Evolutionary conservation across 2,113 vertebrate species (phyloP), one percentile per base, ranked within the genome.

Genomic region (Dasyurus viverrinus): DNA sequence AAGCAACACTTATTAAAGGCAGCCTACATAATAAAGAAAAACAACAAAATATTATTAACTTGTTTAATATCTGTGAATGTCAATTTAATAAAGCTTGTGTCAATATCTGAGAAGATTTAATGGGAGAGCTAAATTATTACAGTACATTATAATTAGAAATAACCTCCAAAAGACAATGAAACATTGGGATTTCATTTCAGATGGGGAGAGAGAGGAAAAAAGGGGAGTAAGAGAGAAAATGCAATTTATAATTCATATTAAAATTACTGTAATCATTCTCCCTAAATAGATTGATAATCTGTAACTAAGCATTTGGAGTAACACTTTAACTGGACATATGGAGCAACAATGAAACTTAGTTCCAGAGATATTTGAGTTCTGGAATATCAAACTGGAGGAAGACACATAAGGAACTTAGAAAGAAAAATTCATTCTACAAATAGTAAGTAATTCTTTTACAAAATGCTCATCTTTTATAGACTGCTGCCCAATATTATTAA

Each of bases 1-100:
- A 95, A 0, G 99, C 99, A 57, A 99, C 99, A 92, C 99, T 99
- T 97, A 99, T 98, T 93, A 99, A 98, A 89, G 99, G 99, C 97
- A 99, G 98, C 96, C 99, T 99, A 97, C 50, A 96, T 94, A 97
- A 93, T 93, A 90, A 90, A 98, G 27, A 93, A 95, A 92, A 94
- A 84, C 55, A 42, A 48, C 46, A 42, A 30, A 92, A 93, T 90
- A 95, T 84, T 48, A 25, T 12, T 68, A 55, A 48, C 94, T 60
- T 96, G 10, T 53, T 95, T 89, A 92, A 96, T 89, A 54, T 57
- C 94, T 90, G 50, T 95, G 27, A 93, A 26, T 92, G 68, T 52
- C 93, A 42, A 97, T 26, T 94, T 89, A n/a, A 60, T 4, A 96
- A 89, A 89, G 76, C 25, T 47, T 90, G 91, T 26, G 22, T 48